Evolutionary conservation across 2,888 invertebrate species (phyloP), one percentile per base, ranked within the genome.

Genomic region (Troides aeacus): DNA sequence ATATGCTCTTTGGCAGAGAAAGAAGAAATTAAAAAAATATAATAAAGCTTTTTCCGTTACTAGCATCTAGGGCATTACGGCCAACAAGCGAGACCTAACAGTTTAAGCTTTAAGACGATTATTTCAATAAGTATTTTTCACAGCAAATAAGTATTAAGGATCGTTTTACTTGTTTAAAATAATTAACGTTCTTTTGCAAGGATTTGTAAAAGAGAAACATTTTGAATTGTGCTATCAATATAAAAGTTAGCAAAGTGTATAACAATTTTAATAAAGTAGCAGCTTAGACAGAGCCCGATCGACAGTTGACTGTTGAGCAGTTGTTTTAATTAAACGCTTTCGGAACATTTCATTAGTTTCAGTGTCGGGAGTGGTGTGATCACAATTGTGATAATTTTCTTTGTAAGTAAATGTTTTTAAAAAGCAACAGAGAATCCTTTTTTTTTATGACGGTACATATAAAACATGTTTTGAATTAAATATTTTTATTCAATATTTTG

Each of bases 261-360:
- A 30, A 53, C n/a, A 53, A 6, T 53, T 53, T n/a, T n/a, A 53
- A 53, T n/a, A 53, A 53, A 53, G n/a, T 53, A 53, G 53, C n/a
- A 12, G 53, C 53, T 53, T 53, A 53, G 18, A 53, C 8, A n/a
- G 18, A n/a, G 53, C 53, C 18, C 6, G 53, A 53, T 53, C 53
- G 53, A n/a, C 53, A 53, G 53, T 53, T n/a, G 53, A 53, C 18
- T n/a, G 53, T 53, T n/a, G n/a, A n/a, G 18, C 18, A 53, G 18
- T 53, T 23, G 57, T 58, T 58, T 58, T 58, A 24, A 58, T 58
- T 58, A 12, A 58, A 58, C 57, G 21, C 15, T 23, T 56, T 23
- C 23, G 57, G 8, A 58, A 58, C 57, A 58, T 24, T 58, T 23
- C 57, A 23, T 58, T 58, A 23, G 57, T 12, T 23, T 23, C 24